Evolutionary conservation across 2,797 vertebrate species (phyloP).

Genomic region (Clarias laeviceps): DNA sequence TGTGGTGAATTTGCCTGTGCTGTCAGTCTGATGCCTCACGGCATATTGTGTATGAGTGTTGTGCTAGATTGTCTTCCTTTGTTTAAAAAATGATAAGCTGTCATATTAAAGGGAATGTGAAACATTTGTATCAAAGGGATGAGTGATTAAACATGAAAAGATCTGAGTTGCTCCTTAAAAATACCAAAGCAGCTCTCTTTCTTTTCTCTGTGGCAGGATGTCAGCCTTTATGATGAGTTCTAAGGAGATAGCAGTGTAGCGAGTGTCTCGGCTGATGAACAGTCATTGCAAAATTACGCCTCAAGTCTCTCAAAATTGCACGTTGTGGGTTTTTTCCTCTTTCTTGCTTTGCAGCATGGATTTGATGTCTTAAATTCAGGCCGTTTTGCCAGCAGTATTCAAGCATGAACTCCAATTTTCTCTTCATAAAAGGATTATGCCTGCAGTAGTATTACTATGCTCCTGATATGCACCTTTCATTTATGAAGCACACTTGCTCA

Average conservation of each 20-base stretch:
- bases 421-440: conserved; percentile 68
- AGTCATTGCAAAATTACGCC: conserved; percentile 57
- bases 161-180: conserved; percentile 57
- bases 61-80: conserved; percentile 54
- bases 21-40: conserved; percentile 41
- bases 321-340: conserved; percentile 48
- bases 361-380: conserved; percentile 66
- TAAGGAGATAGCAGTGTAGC: conserved; percentile 48
- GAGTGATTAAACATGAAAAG: conserved; percentile 62
- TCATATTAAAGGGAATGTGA: conserved; percentile 59
- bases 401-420: conserved; percentile 67
- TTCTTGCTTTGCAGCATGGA: conserved; percentile 41
- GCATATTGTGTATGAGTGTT: conserved; percentile 45
- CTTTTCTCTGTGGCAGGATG: conserved; percentile 48
- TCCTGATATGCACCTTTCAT: conserved; percentile 52
- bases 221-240: conserved; percentile 58
- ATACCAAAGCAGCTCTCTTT: conserved; percentile 45
- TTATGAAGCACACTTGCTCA: conserved; percentile 54
- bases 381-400: conserved; percentile 62
- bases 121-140: conserved; percentile 58
- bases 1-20: conserved; percentile 40
- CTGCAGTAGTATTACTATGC: conserved; percentile 47
- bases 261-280: conserved; percentile 48
- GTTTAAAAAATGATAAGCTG: conserved; percentile 56
- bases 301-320: conserved; percentile 61